Base-by-base conservation (phyloP, 2,113 vertebrate species). In the Argyrosomus japonicus region DNA sequence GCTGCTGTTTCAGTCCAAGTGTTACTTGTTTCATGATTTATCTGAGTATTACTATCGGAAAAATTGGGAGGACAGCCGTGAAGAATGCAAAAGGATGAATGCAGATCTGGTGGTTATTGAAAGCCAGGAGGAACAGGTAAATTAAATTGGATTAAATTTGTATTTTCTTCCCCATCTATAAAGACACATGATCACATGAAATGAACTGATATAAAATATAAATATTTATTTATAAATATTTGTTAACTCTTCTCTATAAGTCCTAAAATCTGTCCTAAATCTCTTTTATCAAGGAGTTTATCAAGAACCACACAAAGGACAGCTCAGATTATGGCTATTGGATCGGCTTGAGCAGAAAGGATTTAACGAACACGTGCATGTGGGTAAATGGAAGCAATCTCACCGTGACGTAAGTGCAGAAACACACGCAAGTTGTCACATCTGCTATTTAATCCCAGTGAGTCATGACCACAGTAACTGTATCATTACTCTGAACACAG, bases 111-210 rank as follows among this genome's bases (percentile, higher is more conserved):
- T 79, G 57, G 77, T 85, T 76, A 89, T 93, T 0, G 51, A 79
- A 3, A 88, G 83, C 32, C 68, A 19, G 21, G 72, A 88, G 36
- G 90, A 93, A 68, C 91, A 93, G 90, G 91, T 21, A 63, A 76
- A 29, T 21, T 56, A 60, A 1, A 56, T 19, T 25, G 29, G 27
- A 47, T 68, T 77, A 25, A 2, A 50, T 51, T 54, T 54, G 8
- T 25, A 27, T n/a, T 62, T 36, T 32, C 32, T 32, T 32, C 32
- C 32, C 7, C 0, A 36, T 36, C 36, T 36, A 36, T 36, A 36
- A 36, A 36, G 36, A 36, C 36, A 36, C 36, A 36, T 75, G 13
- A 62, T 14, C 27, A 32, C 11, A 15, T 50, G 19, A 50, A 51
- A 48, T 3, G 1, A 40, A 36, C 25, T 43, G n/a, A 43, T 19